Evolutionary conservation across 2,888 invertebrate species (phyloP).

Genomic region (Drosophila yooni): DNA sequence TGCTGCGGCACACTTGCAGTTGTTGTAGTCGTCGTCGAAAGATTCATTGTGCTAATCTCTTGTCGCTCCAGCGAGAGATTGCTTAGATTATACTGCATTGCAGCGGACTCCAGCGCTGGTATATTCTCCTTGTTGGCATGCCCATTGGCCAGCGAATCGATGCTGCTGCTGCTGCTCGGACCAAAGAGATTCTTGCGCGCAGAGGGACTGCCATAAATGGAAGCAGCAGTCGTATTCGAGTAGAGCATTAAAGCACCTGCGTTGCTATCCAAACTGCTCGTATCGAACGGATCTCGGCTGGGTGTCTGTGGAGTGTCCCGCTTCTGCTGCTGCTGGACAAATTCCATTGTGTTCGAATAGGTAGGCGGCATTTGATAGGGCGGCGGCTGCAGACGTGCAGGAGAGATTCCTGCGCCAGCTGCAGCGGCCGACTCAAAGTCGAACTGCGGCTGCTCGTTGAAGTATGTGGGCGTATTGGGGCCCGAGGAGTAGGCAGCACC

Average conservation of each 20-base stretch:
- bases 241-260: constrained; percentile 62
- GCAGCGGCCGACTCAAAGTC: constrained; percentile 54
- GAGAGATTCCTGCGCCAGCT: constrained; percentile 38
- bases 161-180: constrained; percentile 4
- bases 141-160: constrained; percentile 24
- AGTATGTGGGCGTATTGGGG: constrained; percentile 62
- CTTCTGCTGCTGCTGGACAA: constrained; percentile 65
- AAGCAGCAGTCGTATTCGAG: constrained; percentile 60
- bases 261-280: constrained; percentile 81
- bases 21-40: neutral
- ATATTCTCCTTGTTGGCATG: constrained; percentile 81
- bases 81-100: constrained; percentile 79
- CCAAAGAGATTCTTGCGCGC: constrained; percentile 80
- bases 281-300: constrained; percentile 89
- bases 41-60: constrained; percentile 15
- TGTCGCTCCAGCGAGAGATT: constrained; percentile 76
- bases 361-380: constrained; percentile 87
- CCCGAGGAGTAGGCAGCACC: constrained; percentile 39
- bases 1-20: constrained; percentile 5
- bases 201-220: constrained; percentile 61
- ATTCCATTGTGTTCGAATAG: constrained; percentile 86
- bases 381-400: constrained; percentile 84
- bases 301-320: constrained; percentile 41
- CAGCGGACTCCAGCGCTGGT: constrained; percentile 70
- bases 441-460: constrained; percentile 65